A percentile compares a stretch with the other conserved stretches of the same genome.
Evolutionary conservation across 2,888 invertebrate genomes (phyloP).

Genomic region (Pteria penguin): DNA sequence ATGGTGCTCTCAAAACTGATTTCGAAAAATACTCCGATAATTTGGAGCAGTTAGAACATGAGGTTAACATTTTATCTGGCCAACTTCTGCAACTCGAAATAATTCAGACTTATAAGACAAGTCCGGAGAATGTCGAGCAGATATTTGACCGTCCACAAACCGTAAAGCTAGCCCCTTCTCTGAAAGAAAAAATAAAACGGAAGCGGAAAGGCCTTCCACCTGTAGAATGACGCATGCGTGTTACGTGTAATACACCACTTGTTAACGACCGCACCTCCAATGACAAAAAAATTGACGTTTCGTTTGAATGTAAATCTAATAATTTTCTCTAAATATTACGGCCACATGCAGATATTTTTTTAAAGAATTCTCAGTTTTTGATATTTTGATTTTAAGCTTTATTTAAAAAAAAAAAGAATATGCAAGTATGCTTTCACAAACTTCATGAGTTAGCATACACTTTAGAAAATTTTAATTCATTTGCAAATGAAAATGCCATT

Average conservation of each 20-base stretch:
- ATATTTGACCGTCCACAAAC: constrained; percentile 74
- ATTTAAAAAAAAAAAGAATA: no score
- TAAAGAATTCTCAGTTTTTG: no score
- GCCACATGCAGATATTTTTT: no score
- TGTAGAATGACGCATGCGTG: neutral
- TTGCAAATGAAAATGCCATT: no score
- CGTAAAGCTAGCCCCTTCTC: constrained; percentile 77
- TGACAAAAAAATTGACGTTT: no score
- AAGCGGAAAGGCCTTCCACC: constrained; percentile 52
- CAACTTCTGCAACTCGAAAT: constrained; percentile 74
- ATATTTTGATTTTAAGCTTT: no score
- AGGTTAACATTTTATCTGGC: constrained; percentile 70
- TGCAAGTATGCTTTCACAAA: no score
- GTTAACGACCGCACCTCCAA: no score
- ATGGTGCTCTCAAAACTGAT: constrained; percentile 67
- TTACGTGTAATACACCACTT: neutral
- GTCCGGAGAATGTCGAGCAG: constrained; percentile 77
- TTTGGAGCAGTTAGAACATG: constrained; percentile 71
- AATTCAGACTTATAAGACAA: constrained; percentile 76
- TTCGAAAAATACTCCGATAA: constrained; percentile 71
- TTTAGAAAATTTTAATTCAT: no score
- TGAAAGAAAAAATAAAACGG: constrained; percentile 74
- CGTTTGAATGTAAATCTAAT: no score
- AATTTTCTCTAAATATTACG: no score
- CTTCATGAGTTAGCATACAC: no score